Evolutionary conservation across 2,888 invertebrate genomes (phyloP).

Genomic region (Noctua janthina): DNA sequence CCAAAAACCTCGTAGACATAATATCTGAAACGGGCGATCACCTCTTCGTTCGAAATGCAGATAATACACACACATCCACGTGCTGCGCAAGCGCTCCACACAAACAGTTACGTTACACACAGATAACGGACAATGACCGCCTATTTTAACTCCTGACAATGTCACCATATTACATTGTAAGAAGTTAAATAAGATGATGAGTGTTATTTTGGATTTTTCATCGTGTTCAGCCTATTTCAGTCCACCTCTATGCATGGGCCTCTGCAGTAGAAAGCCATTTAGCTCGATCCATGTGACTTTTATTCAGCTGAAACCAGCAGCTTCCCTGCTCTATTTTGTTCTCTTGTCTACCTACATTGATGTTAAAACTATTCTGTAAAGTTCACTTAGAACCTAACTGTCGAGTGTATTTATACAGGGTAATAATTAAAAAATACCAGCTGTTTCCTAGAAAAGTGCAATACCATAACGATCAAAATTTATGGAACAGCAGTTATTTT

Average conservation of each 20-base stretch:
- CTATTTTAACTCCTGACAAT: slow-evolving; percentile 25
- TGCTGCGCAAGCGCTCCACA: slow-evolving; percentile 11
- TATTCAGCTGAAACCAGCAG: not conserved
- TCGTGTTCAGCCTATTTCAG: not conserved
- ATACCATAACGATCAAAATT: not conserved
- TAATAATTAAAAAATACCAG: too few species aligned
- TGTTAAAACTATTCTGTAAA: too few species aligned
- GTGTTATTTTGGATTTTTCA: not conserved
- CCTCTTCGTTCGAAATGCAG: not conserved
- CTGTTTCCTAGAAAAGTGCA: too few species aligned
- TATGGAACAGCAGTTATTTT: too few species aligned
- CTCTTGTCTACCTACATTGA: not conserved
- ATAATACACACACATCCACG: slow-evolving; percentile 17
- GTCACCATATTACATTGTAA: slow-evolving; percentile 25
- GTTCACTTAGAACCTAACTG: not conserved
- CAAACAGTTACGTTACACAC: not conserved
- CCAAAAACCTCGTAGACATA: not conserved
- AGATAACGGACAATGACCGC: slow-evolving; percentile 31
- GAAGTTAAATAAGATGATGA: not conserved
- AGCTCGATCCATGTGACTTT: not conserved
- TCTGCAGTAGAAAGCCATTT: not conserved
- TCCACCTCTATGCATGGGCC: not conserved
- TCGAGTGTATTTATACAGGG: not conserved
- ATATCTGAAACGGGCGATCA: not conserved
- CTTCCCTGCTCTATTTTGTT: not conserved